A percentile compares a stretch with the other conserved stretches of the same genome.
Conservation (phyloP, 1,140 invertebrate genomes). For the Magallana gigas region DNA sequence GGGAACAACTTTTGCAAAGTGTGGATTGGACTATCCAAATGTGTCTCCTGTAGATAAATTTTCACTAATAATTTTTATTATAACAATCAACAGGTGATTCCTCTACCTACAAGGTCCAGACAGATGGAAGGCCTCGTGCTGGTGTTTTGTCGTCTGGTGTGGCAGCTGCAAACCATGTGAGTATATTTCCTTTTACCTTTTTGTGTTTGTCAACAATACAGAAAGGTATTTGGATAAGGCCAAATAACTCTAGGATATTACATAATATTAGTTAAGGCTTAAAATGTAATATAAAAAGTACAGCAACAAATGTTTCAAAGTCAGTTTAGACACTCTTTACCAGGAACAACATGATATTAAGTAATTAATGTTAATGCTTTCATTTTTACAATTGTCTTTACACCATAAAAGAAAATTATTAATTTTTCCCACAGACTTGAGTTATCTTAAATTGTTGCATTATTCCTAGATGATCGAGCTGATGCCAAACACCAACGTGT, state of each 20-base stretch:
- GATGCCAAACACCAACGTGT: not conserved
- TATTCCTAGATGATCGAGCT: slow-evolving; percentile 29
- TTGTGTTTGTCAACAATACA: not conserved
- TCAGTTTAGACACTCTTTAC: not conserved
- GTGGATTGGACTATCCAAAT: not conserved
- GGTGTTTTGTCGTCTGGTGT: slow-evolving; percentile 17
- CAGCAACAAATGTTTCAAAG: too few species aligned
- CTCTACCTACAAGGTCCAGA: slow-evolving; percentile 5
- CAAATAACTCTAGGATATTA: not conserved
- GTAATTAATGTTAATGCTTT: too few species aligned
- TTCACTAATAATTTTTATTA: not conserved
- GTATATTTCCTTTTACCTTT: not conserved
- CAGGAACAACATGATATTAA: not conserved
- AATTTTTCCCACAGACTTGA: not conserved
- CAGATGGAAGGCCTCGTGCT: slow-evolving; percentile 34
- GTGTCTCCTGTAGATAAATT: not conserved
- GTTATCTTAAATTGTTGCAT: slow-evolving; percentile 2
- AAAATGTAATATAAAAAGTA: too few species aligned
- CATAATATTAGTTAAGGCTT: too few species aligned
- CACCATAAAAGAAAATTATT: not conserved
- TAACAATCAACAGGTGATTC: not conserved
- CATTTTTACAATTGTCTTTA: not conserved
- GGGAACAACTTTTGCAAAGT: too few species aligned
- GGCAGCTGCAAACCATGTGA: slow-evolving; percentile 27
- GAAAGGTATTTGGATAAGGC: not conserved